Base-by-base conservation (phyloP, 1,140 invertebrate species). In the Hirudo medicinalis region DNA sequence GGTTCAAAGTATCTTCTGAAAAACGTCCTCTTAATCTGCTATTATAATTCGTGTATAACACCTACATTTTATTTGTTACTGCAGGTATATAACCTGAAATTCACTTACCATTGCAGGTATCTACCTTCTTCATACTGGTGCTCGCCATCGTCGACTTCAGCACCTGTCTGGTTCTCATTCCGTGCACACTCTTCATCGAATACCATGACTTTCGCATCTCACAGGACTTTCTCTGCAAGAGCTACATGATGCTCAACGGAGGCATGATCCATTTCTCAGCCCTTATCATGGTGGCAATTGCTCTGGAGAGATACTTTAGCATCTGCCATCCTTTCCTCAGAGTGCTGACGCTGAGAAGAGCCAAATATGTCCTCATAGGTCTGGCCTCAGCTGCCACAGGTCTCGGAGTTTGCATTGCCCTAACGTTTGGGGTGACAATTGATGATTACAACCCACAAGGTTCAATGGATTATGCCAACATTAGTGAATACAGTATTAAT, bases 241-340 rank as follows among this genome's bases (percentile, higher is more conserved):
- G 55, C 22, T 27, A 40, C 11, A 69, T 49, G 67, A 71, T 74
- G 27, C 22, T 73, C 36, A 71, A 49, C 36, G 66, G 40, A 4
- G 55, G 40, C 54, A 68, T 43, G 43, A 74, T 74, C 13, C 74
- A 72, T 6, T 74, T 71, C 53, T 74, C 69, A 9, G 55, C 72
- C n/a, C 53, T 74, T 13, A 54, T 74, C 15, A 71, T 74, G 80
- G 78, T 80, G 40, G 78, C 79, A 20, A 81, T 82, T 40, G 80
- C 79, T 22, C 74, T 80, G 27, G 81, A 82, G 72, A 74, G 81
- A 22, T 82, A 79, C 69, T 76, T 81, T 63, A 81, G 80, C 66
- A 81, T 82, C 40, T 82, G 81, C 67, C 79, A 78, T 71, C 79
- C 80, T 4, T 79, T 80, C 67, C 74, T 76, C 1, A 78, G 79